Percentiles rank a stretch among this genome's conserved stretches.
phyloP scores from a whole-genome alignment of 2,113 vertebrate genomes.

The Bos javanicus region DNA sequence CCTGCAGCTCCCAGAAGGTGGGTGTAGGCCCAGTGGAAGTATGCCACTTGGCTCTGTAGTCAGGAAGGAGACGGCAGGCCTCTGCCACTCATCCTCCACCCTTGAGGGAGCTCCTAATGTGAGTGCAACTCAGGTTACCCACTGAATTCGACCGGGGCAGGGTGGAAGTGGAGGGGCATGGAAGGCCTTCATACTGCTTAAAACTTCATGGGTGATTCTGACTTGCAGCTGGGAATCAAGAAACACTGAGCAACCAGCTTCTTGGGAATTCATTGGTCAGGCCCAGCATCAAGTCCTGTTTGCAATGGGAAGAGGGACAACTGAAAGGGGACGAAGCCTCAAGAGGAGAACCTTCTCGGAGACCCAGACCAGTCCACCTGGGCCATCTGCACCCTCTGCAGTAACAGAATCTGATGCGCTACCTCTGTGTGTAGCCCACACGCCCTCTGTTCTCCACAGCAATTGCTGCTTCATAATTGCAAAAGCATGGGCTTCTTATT shows the following conservation, averaged over 20 bases:
- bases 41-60: background rate
- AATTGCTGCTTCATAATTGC: background rate
- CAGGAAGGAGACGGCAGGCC: background rate
- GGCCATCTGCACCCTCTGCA: background rate
- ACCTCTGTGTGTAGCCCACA: background rate
- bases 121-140: background rate
- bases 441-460: background rate
- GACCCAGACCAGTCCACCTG: background rate
- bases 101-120: background rate
- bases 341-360: background rate
- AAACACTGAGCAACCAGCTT: background rate
- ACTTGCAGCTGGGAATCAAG: background rate
- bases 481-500: background rate
- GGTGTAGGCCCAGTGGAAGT: background rate
- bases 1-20: background rate
- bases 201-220: background rate
- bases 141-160: background rate
- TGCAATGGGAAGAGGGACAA: background rate
- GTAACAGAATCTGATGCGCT: accelerated
- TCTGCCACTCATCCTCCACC: background rate
- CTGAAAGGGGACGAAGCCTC: background rate
- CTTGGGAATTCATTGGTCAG: background rate
- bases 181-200: background rate
- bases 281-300: background rate
- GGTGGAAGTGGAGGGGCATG: background rate